Evolutionary conservation across 2,888 invertebrate species (phyloP), one percentile per base, ranked within the genome.

Genomic region (Lissocephala sabroskyi): DNA sequence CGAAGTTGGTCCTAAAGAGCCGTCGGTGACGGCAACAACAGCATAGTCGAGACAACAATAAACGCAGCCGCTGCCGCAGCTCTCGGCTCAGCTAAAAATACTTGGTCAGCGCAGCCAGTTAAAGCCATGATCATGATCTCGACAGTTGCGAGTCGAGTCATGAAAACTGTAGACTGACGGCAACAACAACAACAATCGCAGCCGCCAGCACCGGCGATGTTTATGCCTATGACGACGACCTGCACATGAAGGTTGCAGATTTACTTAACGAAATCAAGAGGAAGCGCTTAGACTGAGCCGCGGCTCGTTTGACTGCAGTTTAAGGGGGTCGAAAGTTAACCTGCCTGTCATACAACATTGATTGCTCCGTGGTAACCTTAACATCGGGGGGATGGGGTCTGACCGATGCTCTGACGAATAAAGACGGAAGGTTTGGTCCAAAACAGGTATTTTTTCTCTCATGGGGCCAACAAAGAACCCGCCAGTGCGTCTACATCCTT

Each of bases 41-140:
- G 45, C 58, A 51, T 45, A n/a, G 40, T 26, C 54, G 56, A 63
- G 46, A 65, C 68, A 74, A 75, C 59, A 68, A 68, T 71, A 68
- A 75, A 71, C 58, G 58, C 36, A 44, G 44, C 36, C 45, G 41
- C 32, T 54, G 45, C 51, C 55, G 43, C 43, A 49, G 56, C 53
- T 47, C 57, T 57, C 47, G 57, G 56, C 52, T 23, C 39, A 37
- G 37, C 16, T 35, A 35, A 35, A 35, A 35, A 35, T 35, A 35
- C 35, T 19, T 19, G 18, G 37, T n/a, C 18, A 37, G 19, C 54
- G 63, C 56, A 61, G 64, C 65, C 70, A 73, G 71, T 73, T 73
- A 73, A 73, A 74, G 77, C 75, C 71, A 77, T 74, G 78, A 77
- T 73, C 71, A 77, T 73, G 71, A 77, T 73, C 71, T 70, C 71